A percentile compares a stretch with the other conserved stretches of the same genome.
Evolutionary conservation across 2,797 vertebrate genomes (phyloP).

Genomic region (Enteromius argenteus): DNA sequence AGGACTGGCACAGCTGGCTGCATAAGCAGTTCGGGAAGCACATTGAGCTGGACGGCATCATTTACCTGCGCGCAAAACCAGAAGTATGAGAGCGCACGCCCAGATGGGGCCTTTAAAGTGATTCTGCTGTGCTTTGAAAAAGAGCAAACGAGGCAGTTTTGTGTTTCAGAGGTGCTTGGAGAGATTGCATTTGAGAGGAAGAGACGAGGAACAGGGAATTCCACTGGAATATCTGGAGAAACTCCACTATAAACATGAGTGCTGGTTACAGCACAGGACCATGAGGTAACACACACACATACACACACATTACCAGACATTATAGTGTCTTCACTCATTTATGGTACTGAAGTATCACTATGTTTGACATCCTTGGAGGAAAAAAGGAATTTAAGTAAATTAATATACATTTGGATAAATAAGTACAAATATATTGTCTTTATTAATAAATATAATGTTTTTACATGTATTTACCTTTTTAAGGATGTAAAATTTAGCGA

Average conservation of each 20-base stretch:
- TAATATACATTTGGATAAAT: background rate
- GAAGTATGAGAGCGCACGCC: constrained; percentile 76
- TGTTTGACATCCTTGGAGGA: background rate
- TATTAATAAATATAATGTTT: background rate
- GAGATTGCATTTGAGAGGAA: constrained; percentile 85
- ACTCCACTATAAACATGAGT: constrained; percentile 92
- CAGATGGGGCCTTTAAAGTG: background rate
- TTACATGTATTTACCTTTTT: background rate
- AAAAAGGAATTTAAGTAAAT: background rate
- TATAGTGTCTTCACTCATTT: background rate
- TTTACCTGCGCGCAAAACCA: constrained; percentile 91
- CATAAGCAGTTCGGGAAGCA: constrained; percentile 86
- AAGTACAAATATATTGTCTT: background rate
- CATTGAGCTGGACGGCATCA: constrained; percentile 88
- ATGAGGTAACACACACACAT: constrained; percentile 76
- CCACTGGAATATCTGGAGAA: constrained; percentile 93
- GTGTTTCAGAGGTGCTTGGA: constrained; percentile 85
- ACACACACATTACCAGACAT: background rate
- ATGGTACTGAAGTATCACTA: background rate
- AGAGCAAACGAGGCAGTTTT: background rate
- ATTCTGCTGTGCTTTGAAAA: background rate
- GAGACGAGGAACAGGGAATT: constrained; percentile 91
- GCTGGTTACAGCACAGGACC: constrained; percentile 91
- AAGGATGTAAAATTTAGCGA: background rate
- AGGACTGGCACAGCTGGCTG: constrained; percentile 93